Conservation (phyloP, 2,113 vertebrate species). For the Brachionichthys hirsutus region DNA sequence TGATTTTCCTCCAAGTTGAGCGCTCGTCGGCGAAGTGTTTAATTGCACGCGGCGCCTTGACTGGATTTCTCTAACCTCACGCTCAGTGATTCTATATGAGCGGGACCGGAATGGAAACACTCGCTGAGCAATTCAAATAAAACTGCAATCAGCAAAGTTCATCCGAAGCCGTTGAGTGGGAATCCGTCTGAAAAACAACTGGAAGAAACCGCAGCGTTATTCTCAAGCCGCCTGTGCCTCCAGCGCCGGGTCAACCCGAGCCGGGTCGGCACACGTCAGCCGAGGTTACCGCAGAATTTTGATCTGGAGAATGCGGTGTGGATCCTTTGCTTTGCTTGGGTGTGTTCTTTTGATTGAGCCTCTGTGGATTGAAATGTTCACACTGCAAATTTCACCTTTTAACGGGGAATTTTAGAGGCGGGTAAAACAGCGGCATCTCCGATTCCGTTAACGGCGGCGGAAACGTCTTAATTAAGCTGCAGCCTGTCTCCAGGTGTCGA, state of each 20-base stretch:
- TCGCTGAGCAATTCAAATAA: constrained; percentile 42
- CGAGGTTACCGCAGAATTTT: background rate
- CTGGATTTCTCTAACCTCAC: no score
- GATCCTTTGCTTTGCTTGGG: no score
- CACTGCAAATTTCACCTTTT: background rate
- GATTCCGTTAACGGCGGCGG: constrained; percentile 12
- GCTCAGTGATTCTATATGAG: constrained; percentile 23
- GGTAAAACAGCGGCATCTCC: constrained; percentile 6
- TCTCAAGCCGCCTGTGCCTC: constrained; percentile 31
- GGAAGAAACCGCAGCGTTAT: constrained; percentile 21
- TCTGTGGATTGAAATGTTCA: constrained; percentile 3
- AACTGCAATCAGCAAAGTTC: constrained; percentile 57
- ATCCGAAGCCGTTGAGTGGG: constrained; percentile 33
- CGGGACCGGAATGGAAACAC: constrained; percentile 48
- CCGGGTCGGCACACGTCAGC: constrained; percentile 12
- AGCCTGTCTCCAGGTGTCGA: constrained; percentile 3
- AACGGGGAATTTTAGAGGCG: background rate
- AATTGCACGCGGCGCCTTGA: constrained; percentile 59
- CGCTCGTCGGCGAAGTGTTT: constrained; percentile 51
- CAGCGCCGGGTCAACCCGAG: background rate
- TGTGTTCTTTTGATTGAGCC: background rate
- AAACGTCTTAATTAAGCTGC: constrained; percentile 25
- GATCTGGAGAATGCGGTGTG: background rate
- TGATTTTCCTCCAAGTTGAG: constrained; percentile 50
- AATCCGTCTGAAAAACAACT: constrained; percentile 8